A percentile compares a stretch with the other conserved stretches of the same genome.
Evolutionary conservation across 2,113 vertebrate genomes (phyloP).

Genomic region (Marcusenius ussheri): DNA sequence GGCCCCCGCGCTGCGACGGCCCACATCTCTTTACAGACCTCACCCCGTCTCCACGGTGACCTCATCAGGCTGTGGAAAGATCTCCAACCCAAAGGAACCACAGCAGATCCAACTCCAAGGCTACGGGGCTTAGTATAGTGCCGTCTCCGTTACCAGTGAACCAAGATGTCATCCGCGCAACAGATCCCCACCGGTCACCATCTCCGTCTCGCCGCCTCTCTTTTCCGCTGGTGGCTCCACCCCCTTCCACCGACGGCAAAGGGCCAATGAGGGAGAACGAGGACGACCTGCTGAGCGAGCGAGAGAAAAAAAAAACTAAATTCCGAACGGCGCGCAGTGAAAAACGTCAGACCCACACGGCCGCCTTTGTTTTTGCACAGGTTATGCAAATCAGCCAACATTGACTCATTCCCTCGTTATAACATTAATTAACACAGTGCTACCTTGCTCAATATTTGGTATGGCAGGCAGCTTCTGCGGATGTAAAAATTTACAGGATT

Average conservation of each 20-base stretch:
- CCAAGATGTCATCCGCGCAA: not conserved
- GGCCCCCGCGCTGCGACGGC: not conserved
- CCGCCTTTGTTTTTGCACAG: slow-evolving; percentile 40
- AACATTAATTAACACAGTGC: slow-evolving; percentile 72
- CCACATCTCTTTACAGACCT: not conserved
- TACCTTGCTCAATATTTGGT: slow-evolving; percentile 69
- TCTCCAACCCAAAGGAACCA: not conserved
- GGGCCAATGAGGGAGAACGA: slow-evolving; percentile 35
- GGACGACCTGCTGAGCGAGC: slow-evolving; percentile 20
- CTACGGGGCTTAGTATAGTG: not conserved
- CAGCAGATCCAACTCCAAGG: not conserved
- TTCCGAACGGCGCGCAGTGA: not conserved
- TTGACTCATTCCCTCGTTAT: slow-evolving; percentile 44
- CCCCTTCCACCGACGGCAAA: slow-evolving; percentile 22
- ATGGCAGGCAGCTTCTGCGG: slow-evolving; percentile 56
- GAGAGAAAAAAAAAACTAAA: slow-evolving; percentile 16
- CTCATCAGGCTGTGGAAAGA: not conserved
- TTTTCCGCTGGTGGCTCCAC: slow-evolving; percentile 24
- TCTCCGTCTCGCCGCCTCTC: not conserved
- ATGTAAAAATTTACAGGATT: slow-evolving; percentile 65
- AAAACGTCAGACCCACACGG: slow-evolving; percentile 27
- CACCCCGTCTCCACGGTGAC: not conserved
- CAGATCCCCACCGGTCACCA: slow-evolving; percentile 23
- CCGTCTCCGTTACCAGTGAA: not conserved
- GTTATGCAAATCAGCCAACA: slow-evolving; percentile 56